Evolutionary conservation across 2,797 vertebrate genomes (phyloP), one percentile per base, ranked within the genome.

Genomic region (Buceros bicornis): DNA sequence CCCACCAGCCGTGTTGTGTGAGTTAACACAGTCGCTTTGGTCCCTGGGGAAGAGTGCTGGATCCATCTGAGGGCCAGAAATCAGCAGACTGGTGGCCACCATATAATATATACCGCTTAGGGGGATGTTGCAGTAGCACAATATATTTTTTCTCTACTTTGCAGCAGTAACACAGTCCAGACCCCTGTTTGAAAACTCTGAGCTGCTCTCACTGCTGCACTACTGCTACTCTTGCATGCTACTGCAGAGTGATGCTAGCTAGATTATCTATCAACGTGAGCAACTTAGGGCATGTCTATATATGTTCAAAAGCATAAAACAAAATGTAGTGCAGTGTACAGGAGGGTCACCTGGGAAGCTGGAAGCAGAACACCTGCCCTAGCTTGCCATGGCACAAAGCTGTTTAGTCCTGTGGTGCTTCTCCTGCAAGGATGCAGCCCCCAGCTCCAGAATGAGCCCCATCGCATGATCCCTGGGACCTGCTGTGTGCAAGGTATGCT

Each of bases 81-180:
- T 62, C 82, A 17, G 24, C 13, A 43, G 50, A 4, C 53, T 74
- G 21, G 29, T 83, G 35, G 57, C 61, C 65, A 33, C 54, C 2
- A 1, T 37, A 4, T 22, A n/a, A 51, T 43, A 2, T 12, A 43
- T 29, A n/a, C 0, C 0, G 2, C 73, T 25, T 25, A 19, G 37
- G 69, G 76, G 67, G 45, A 16, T 43, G 79, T 26, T 47, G 62
- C 57, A 45, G 82, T 56, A 87, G 67, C 48, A 79, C 43, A 42
- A 18, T 8, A 8, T 29, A 25, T n/a, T 86, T 80, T n/a, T 48
- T 71, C 65, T 31, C 17, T 25, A 13, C 33, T 56, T 64, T 21
- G 31, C 11, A 33, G 29, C 37, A 33, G 48, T 37, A 51, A 61
- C 42, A 25, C 12, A 54, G 37, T 28, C 42, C 72, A 86, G 82